phyloP scores from a whole-genome alignment of 2,797 vertebrate genomes.

The Petrocephalus schoutedeni region DNA sequence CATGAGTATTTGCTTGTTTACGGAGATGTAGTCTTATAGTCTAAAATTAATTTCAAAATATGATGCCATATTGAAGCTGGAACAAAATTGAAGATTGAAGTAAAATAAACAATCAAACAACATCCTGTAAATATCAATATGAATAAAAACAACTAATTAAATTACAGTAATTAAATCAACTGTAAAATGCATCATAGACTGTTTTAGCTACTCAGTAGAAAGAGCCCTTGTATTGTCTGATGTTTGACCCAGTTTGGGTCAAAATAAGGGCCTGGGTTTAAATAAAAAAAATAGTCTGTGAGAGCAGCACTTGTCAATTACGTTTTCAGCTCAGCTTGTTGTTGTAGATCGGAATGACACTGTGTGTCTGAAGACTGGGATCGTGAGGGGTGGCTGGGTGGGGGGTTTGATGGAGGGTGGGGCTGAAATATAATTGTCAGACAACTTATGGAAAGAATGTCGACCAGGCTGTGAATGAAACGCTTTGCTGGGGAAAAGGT shows the following conservation, averaged over 20 bases:
- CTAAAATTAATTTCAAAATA: neutral
- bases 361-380: neutral
- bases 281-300: neutral
- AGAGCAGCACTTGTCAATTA: neutral
- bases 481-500: neutral
- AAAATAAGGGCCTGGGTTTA: neutral
- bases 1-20: neutral
- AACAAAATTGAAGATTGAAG: neutral
- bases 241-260: neutral
- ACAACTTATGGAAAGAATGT: slow-evolving; percentile 4
- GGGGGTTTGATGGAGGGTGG: neutral
- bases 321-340: neutral
- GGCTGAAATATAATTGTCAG: neutral
- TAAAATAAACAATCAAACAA: neutral
- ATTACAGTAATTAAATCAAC: neutral
- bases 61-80: neutral
- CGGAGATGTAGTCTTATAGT: neutral
- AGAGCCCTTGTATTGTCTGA: neutral
- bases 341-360: neutral
- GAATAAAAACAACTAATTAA: neutral
- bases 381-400: neutral
- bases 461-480: neutral
- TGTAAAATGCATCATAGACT: neutral
- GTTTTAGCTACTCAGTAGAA: neutral
- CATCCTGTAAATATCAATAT: neutral